These are phyloP conservation scores for Coccyzus lansbergi DNA, from an alignment of 2,797 vertebrate species.

Conservation along the genomic window DNA sequence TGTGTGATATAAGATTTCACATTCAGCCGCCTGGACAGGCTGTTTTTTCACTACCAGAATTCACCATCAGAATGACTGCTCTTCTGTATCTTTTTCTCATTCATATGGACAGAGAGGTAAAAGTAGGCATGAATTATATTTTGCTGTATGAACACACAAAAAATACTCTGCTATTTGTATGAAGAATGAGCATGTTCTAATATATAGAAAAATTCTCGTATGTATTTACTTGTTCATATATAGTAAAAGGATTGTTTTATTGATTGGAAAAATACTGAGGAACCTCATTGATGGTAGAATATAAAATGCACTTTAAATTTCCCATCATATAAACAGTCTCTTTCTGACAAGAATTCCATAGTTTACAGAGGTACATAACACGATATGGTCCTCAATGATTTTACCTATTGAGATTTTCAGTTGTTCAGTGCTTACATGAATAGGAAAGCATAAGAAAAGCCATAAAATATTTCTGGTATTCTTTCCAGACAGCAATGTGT, in stretches of 20 bases:
- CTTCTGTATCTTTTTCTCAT: not conserved
- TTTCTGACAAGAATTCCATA: not conserved
- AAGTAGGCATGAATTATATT: not conserved
- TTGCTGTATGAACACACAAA: not conserved
- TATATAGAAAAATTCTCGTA: not conserved
- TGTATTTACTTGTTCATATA: not conserved
- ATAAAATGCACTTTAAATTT: not conserved
- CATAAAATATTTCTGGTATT: not conserved
- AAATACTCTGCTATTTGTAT: not conserved
- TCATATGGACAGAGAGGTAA: not conserved
- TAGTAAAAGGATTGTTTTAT: not conserved
- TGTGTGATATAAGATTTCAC: not conserved
- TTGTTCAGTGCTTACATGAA: not conserved
- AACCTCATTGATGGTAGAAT: not conserved
- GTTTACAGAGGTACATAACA: not conserved
- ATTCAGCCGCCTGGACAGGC: not conserved
- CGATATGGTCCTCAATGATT: rapidly evolving
- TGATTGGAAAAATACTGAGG: not conserved
- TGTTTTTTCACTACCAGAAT: not conserved
- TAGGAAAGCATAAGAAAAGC: not conserved
- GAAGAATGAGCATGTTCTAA: not conserved
- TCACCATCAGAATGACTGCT: not conserved
- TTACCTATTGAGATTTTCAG: not conserved
- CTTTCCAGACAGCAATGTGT: not conserved
- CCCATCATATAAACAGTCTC: not conserved